Evolutionary conservation across 2,113 vertebrate genomes (phyloP), one percentile per base, ranked within the genome.

Genomic region (Australoheros scitulus): DNA sequence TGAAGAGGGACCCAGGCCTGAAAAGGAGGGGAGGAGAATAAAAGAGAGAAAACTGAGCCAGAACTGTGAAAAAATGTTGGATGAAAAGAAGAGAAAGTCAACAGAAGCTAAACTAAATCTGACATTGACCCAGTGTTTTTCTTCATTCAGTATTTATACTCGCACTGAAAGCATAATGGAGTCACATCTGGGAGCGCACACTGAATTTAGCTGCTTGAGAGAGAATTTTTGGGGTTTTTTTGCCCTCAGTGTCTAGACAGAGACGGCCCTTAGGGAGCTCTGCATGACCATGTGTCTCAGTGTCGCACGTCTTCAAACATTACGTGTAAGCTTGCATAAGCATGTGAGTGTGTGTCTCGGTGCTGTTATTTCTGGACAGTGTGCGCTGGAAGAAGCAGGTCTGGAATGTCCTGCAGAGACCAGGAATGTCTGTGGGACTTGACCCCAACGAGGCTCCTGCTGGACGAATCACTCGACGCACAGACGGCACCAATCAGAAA

Each of bases 1-100:
- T 6, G 98, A 97, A 1, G 97, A 97, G 41, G 97, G 96, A 13
- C 97, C 96, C 56, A 99, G 92, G 81, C 98, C 98, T 99, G 89
- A 75, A 84, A 81, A 32, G 11, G 10, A 26, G 5, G 34, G 17
- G 32, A 11, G 26, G 18, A n/a, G 2, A 74, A 36, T 43, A 61
- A 43, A 81, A 65, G 7, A 17, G 18, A 1, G 24, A 75, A 50
- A 41, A 76, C 3, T 5, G 5, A 65, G 18, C 60, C 32, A 88
- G 5, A 72, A 29, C 61, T 57, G 24, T 26, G 22, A 81, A 59
- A 87, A 22, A 38, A 38, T 38, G 9, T 74, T 1, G 14, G 2
- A 26, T 56, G 68, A 76, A 63, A 75, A 41, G 7, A 15, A 57
- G 20, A 47, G 22, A 65, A 60, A 15, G 4, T 72, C 47, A 32